phyloP scores from a whole-genome alignment of 2,888 invertebrate genomes.

The Gandaritis pyraliata region DNA sequence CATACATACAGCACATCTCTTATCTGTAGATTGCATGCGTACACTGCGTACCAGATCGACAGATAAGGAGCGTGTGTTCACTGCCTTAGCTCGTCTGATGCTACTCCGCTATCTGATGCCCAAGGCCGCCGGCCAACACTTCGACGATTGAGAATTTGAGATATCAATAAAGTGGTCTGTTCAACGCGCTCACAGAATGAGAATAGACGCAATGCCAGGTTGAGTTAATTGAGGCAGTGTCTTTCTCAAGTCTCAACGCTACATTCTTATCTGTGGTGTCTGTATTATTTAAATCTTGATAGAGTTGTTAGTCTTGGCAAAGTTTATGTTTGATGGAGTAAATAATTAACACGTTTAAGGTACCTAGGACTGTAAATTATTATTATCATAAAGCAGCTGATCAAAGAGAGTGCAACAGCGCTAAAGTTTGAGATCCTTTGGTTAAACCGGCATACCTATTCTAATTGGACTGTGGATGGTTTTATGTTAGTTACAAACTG shows the following conservation, averaged over 20 bases:
- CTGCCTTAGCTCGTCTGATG: slow-evolving; percentile 16
- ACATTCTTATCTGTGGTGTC: too few species aligned
- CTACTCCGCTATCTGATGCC: slow-evolving; percentile 11
- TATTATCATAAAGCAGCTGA: too few species aligned
- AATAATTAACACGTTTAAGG: too few species aligned
- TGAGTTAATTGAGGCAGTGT: too few species aligned
- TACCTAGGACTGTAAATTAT: too few species aligned
- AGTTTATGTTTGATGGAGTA: too few species aligned
- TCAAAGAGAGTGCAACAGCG: background rate
- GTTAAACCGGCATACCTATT: background rate
- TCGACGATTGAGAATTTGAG: slow-evolving; percentile 14
- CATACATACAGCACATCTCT: slow-evolving; percentile 21
- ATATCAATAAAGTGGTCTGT: slow-evolving; percentile 17
- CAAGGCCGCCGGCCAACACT: slow-evolving; percentile 24
- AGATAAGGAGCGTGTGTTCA: slow-evolving; percentile 24
- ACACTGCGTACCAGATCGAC: slow-evolving; percentile 19
- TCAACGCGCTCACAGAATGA: background rate
- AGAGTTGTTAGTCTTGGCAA: too few species aligned
- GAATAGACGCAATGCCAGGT: slow-evolving; percentile 5
- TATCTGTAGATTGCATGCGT: slow-evolving; percentile 30
- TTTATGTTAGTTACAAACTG: background rate
- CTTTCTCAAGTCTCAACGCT: too few species aligned
- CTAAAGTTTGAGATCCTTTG: background rate
- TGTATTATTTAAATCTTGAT: too few species aligned
- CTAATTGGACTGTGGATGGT: background rate